A percentile compares a stretch with the other conserved stretches of the same genome.
These are phyloP conservation scores for Xiphophorus hellerii DNA, from an alignment of 2,113 vertebrate genomes.

Conservation along the genomic window DNA sequence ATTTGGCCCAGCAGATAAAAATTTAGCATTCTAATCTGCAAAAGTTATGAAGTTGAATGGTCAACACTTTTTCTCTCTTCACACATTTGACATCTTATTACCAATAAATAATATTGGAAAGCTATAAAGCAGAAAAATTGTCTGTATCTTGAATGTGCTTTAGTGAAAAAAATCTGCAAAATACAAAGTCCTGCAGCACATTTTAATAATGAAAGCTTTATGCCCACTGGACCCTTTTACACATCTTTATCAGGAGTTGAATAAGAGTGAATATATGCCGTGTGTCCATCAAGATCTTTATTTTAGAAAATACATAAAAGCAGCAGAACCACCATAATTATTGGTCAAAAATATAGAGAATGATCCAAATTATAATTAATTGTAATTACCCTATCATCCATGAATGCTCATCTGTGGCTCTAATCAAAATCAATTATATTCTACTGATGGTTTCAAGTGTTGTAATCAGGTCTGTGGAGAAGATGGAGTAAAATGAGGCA, in stretches of 20 bases:
- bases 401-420: background rate
- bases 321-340: background rate
- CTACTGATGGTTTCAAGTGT: slow-evolving; percentile 9
- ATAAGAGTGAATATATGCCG: background rate
- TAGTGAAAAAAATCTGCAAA: background rate
- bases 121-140: background rate
- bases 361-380: slow-evolving; percentile 5
- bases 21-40: background rate
- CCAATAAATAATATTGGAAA: background rate
- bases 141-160: background rate
- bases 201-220: too few species aligned
- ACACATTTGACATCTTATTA: background rate
- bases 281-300: background rate
- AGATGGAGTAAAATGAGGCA: background rate
- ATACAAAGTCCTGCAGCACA: background rate
- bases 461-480: slow-evolving; percentile 11
- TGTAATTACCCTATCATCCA: slow-evolving; percentile 7
- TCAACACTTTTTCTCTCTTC: background rate
- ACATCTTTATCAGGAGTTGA: background rate
- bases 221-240: background rate
- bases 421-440: slow-evolving; percentile 12
- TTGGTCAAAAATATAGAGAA: slow-evolving; percentile 4
- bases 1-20: background rate
- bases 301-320: background rate
- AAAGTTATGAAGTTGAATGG: background rate